A percentile compares a stretch with the other conserved stretches of the same genome.
phyloP scores from a whole-genome alignment of 2,113 vertebrate genomes.

The Fregata magnificens region DNA sequence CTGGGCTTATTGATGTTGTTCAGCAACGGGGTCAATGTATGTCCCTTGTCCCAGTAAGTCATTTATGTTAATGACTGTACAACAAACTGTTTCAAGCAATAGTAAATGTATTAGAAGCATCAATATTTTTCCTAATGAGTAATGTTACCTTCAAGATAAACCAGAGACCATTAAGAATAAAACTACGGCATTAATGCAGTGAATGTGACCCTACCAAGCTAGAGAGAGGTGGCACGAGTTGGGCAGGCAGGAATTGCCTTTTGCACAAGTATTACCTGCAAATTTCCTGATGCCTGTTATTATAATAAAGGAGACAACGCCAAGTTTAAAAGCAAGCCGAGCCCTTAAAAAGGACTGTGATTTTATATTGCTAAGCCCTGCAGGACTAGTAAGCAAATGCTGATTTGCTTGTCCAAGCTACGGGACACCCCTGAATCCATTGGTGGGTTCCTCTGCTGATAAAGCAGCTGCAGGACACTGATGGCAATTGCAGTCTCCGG shows the following conservation, averaged over 20 bases:
- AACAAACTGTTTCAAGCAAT: neutral
- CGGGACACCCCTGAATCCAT: no score
- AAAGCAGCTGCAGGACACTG: neutral
- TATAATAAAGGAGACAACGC: neutral
- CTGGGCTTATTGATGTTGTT: neutral
- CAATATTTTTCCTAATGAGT: neutral
- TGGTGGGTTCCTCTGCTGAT: neutral
- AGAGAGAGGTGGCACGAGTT: neutral
- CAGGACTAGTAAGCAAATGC: neutral
- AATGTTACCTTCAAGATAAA: neutral
- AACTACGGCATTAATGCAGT: neutral
- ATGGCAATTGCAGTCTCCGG: neutral
- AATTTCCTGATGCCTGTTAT: neutral
- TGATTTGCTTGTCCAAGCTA: neutral
- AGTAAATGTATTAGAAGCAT: neutral
- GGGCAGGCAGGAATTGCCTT: neutral
- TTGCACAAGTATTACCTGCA: neutral
- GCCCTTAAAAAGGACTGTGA: rapidly evolving
- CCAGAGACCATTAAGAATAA: neutral
- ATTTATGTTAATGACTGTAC: neutral
- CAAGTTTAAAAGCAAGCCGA: neutral
- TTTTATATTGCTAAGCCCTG: neutral
- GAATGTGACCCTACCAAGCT: neutral
- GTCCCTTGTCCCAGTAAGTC: neutral
- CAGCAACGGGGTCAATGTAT: rapidly evolving